phyloP scores from a whole-genome alignment of 2,797 vertebrate species.

The Danio jaintianensis region DNA sequence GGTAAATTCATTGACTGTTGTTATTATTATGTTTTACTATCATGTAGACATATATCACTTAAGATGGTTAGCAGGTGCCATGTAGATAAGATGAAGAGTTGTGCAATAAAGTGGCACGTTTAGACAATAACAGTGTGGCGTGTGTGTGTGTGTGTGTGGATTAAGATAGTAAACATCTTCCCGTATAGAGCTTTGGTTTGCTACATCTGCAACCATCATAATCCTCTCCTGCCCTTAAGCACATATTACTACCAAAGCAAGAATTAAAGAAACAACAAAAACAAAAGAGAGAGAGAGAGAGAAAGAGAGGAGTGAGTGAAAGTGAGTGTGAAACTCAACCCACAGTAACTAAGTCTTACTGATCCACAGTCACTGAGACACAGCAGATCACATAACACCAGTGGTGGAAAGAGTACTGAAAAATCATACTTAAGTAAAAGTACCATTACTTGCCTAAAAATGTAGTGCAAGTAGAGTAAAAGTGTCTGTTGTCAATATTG shows the following conservation, averaged over 20 bases:
- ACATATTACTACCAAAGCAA: neutral
- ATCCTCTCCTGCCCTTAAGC: slow-evolving; percentile 42
- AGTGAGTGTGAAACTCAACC: slow-evolving; percentile 22
- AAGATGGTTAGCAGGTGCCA: neutral
- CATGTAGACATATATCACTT: no score
- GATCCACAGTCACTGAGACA: slow-evolving; percentile 3
- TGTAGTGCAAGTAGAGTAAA: no score
- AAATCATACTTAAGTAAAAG: no score
- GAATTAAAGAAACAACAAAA: neutral
- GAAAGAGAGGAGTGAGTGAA: neutral
- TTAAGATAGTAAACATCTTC: slow-evolving; percentile 47
- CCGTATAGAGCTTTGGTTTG: slow-evolving; percentile 7
- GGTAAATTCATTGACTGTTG: neutral
- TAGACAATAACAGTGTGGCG: neutral
- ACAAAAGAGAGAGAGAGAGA: neutral
- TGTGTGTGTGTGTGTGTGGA: neutral
- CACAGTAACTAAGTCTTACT: neutral
- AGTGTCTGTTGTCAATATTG: no score
- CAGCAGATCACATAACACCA: neutral
- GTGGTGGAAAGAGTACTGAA: no score
- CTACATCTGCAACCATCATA: slow-evolving; percentile 42
- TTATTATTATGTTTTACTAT: neutral
- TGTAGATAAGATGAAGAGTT: neutral
- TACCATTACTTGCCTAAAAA: no score
- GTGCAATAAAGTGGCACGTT: neutral